Percentiles rank a stretch among this genome's conserved stretches.
phyloP scores from a whole-genome alignment of 2,113 vertebrate species.

The Addax nasomaculatus region DNA sequence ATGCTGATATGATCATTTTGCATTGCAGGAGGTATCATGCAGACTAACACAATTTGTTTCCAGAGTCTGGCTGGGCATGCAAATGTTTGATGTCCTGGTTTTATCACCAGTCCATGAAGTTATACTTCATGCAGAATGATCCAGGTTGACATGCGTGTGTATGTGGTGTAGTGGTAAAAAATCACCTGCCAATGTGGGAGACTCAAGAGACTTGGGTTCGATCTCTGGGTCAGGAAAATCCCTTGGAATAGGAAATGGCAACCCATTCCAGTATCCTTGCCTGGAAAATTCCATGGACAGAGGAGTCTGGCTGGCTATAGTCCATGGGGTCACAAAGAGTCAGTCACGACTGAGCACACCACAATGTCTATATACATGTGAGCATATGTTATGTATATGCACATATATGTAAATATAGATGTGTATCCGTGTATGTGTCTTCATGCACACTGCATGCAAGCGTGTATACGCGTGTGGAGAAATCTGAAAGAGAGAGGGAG shows the following conservation, averaged over 20 bases:
- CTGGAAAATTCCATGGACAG: not conserved
- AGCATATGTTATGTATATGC: rapidly evolving
- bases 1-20: not conserved
- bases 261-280: not conserved
- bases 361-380: not conserved
- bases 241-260: not conserved
- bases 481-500: not conserved
- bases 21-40: not conserved
- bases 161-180: not conserved
- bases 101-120: not conserved
- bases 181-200: not conserved
- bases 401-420: not conserved
- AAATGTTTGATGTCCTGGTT: not conserved
- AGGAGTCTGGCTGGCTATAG: not conserved
- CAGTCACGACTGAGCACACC: not conserved
- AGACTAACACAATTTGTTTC: not conserved
- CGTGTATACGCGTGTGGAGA: not conserved
- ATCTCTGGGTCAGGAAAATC: not conserved
- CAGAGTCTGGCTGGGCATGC: not conserved
- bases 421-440: not conserved
- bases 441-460: too few species aligned
- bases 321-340: not conserved
- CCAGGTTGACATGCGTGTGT: not conserved
- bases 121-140: not conserved
- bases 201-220: not conserved